A percentile compares a stretch with the other conserved stretches of the same genome.
These are phyloP conservation scores for Nannospalax galili DNA, from an alignment of 2,113 vertebrate species.

Conservation along the genomic window DNA sequence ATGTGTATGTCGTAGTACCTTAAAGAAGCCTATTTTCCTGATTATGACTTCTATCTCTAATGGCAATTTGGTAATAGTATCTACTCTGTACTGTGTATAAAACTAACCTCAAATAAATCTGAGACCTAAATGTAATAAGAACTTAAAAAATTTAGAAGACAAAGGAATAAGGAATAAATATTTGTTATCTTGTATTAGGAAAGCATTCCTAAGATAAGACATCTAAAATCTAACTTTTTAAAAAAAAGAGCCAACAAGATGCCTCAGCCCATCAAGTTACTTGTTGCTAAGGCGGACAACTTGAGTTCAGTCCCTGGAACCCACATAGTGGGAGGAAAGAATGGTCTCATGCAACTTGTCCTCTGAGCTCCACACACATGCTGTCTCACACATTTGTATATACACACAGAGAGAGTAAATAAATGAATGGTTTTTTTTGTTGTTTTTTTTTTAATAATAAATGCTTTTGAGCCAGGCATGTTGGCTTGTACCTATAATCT, in stretches of 20 bases:
- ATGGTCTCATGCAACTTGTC: neutral
- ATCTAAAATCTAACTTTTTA: neutral
- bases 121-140: slow-evolving; percentile 47
- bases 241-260: neutral
- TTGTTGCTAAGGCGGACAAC: neutral
- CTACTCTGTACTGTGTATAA: neutral
- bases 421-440: neutral
- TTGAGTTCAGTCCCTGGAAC: neutral
- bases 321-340: neutral
- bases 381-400: neutral
- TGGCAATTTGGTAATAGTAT: slow-evolving; percentile 1
- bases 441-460: neutral
- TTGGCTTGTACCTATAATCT: neutral
- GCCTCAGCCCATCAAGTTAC: neutral
- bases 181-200: neutral
- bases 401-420: neutral
- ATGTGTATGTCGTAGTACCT: neutral
- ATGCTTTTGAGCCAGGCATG: neutral
- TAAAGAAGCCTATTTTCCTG: slow-evolving; percentile 12
- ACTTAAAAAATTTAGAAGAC: neutral
- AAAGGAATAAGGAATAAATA: neutral
- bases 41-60: slow-evolving; percentile 43
- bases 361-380: neutral
- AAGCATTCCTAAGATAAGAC: neutral
- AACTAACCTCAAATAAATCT: neutral